Base-by-base conservation (phyloP, 2,888 invertebrate genomes). In the Syritta pipiens region DNA sequence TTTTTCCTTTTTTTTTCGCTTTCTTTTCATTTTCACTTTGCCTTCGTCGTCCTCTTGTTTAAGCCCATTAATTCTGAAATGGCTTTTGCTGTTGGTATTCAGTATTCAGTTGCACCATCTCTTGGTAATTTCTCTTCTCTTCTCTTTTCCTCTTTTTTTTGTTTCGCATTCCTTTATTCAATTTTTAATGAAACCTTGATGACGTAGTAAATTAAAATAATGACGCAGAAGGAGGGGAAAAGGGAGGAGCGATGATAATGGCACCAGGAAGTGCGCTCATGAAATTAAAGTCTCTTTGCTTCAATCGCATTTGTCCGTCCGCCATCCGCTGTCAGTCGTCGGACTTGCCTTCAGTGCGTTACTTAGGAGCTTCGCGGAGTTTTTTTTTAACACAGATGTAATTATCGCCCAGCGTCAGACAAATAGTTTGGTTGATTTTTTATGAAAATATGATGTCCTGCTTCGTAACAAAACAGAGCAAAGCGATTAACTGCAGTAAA, bases 201-300 rank as follows among this genome's bases (percentile, higher is more conserved):
- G 79, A 74, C 79, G 79, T 57, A 67, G 74, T 74, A 74, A 79
- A 79, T 79, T 79, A 74, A 74, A 74, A 79, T 79, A 79, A 74
- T 72, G 77, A 62, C 77, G 55, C 32, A 14, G 26, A 72, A 55
- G 32, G 19, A 40, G 40, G n/a, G 35, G 24, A 32, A 48, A 19
- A 2, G 12, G 26, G 10, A 62, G 19, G 48, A 65, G 32, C 59
- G n/a, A 26, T 51, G 67, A 79, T 79, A 79, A 79, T 74, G 49
- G 57, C 48, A 46, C 7, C 24, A 42, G 57, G 7, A 67, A 72
- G 67, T 55, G 67, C 46, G 63, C 59, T 76, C n/a, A 14, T 71
- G 57, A 69, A 69, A 74, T 59, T 74, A 55, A 46, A 59, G 49
- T 51, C 44, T 35, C 35, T 30, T 5, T 42, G 42, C 42, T 20